Percentiles rank a stretch among this genome's conserved stretches.
Conservation (phyloP, 2,113 vertebrate species). For the Otis tarda region DNA sequence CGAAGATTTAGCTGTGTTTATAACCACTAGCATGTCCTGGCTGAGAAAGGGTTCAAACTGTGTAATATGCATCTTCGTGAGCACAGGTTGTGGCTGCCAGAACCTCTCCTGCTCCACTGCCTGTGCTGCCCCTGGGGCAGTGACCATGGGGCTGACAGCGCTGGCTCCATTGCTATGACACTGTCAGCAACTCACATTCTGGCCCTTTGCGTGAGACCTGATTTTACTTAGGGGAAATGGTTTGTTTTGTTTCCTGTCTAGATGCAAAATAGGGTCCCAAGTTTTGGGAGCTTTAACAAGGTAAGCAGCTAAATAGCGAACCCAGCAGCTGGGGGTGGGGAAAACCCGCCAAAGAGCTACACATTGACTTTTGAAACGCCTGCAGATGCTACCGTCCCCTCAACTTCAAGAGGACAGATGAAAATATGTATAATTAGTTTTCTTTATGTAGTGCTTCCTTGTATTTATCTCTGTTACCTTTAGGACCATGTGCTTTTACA, state of each 20-base stretch:
- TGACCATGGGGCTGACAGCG: background rate
- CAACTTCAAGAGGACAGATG: background rate
- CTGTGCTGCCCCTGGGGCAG: fast-evolving
- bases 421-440: background rate
- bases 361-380: background rate
- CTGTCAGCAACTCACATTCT: background rate
- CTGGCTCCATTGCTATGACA: background rate
- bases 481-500: background rate
- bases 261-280: background rate
- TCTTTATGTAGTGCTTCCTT: background rate
- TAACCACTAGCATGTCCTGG: background rate
- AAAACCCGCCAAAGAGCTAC: background rate
- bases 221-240: background rate
- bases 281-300: background rate
- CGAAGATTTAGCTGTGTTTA: background rate
- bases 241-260: conserved; percentile 25
- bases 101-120: background rate
- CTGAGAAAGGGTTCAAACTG: background rate
- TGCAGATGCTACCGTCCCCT: background rate
- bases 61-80: background rate
- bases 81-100: background rate
- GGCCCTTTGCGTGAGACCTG: background rate
- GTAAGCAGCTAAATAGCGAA: background rate
- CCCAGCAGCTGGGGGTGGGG: background rate
- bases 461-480: background rate